Conservation (phyloP, 2,888 invertebrate species). For the Noctuana brunneofusca region DNA sequence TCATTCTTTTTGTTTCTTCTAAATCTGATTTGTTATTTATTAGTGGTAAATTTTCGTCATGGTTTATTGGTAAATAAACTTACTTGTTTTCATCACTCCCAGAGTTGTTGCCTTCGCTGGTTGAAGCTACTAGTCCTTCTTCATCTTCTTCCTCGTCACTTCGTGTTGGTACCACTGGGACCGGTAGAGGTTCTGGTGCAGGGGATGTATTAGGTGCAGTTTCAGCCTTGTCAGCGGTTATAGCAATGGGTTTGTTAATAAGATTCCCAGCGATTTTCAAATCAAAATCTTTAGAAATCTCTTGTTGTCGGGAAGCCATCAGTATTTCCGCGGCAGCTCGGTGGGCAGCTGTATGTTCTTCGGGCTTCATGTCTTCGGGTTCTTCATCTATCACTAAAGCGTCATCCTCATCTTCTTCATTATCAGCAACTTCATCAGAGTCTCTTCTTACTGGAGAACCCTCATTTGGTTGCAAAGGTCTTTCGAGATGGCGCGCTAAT, state of each 20-base stretch:
- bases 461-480: slow-evolving; percentile 75
- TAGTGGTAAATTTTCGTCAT: too few species aligned
- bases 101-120: slow-evolving; percentile 92
- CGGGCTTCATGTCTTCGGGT: slow-evolving; percentile 61
- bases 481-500: slow-evolving; percentile 89
- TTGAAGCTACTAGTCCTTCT: slow-evolving; percentile 90
- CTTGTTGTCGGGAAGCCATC: slow-evolving; percentile 76
- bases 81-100: slow-evolving; percentile 92
- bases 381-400: slow-evolving; percentile 87
- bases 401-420: slow-evolving; percentile 86
- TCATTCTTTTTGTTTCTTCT: too few species aligned
- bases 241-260: slow-evolving; percentile 76
- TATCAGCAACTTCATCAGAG: slow-evolving; percentile 83
- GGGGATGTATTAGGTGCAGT: slow-evolving; percentile 71
- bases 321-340: slow-evolving; percentile 83
- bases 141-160: slow-evolving; percentile 88
- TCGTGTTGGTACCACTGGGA: slow-evolving; percentile 84
- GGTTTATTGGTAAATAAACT: slow-evolving; percentile 49
- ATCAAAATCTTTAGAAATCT: slow-evolving; percentile 76
- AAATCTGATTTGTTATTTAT: too few species aligned
- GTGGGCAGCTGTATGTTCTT: slow-evolving; percentile 75
- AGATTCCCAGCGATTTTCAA: slow-evolving; percentile 81
- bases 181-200: slow-evolving; percentile 89
- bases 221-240: slow-evolving; percentile 53
- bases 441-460: slow-evolving; percentile 68